Evolutionary conservation across 2,797 vertebrate genomes (phyloP), one percentile per base, ranked within the genome.

Genomic region (Hapalemur alaotrensis): DNA sequence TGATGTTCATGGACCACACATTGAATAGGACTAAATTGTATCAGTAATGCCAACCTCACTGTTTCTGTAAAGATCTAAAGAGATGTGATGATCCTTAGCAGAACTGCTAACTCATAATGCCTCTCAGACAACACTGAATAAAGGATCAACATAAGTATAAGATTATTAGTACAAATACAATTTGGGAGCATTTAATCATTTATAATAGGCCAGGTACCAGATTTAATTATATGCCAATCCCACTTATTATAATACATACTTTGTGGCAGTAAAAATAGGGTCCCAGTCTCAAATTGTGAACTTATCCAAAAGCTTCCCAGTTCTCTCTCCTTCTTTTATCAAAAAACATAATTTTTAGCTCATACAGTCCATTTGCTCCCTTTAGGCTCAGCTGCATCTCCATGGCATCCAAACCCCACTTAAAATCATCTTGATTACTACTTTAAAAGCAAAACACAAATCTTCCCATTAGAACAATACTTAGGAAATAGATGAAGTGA

Each of bases 391-490:
- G 89, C 23, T 75, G 63, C 35, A 84, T 87, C 43, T 89, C 89
- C 52, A 59, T 48, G 52, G n/a, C 63, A 70, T 41, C 28, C 85
- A 89, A 84, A 43, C 9, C 41, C 10, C 79, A 84, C 78, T 93
- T 85, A 84, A 95, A 91, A 89, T 79, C 59, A 95, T 83, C 65
- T 84, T 95, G 59, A 84, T 67, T 90, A 59, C 35, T 80, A 86
- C 38, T 87, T 89, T 84, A 87, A 96, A 95, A 92, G 83, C 43
- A 59, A 93, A 96, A 76, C 38, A 82, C 91, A 91, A 80, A 70
- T 87, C 73, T 91, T 70, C 67, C 80, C 75, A n/a, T 95, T 96
- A 85, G 52, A 95, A 70, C 30, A 92, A 25, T 59, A 72, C 78
- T 88, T 25, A 91, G 41, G 35, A 90, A 95, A 92, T 11, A 96